phyloP scores from a whole-genome alignment of 2,797 vertebrate genomes.

The Sebastolobus altivelis region DNA sequence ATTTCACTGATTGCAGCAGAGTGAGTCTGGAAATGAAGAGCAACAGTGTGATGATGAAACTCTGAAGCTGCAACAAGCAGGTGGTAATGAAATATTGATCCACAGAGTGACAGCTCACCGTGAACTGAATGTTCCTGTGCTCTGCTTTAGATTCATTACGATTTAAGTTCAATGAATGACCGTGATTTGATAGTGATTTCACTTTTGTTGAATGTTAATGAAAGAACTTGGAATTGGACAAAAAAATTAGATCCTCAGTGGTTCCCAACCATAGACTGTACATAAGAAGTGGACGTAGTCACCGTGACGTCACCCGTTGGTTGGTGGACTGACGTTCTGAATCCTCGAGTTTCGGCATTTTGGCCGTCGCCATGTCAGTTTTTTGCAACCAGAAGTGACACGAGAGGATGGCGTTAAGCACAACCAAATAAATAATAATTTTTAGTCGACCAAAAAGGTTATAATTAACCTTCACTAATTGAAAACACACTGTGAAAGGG shows the following conservation, averaged over 20 bases:
- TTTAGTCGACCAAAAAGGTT: no score
- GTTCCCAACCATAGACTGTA: background rate
- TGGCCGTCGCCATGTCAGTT: no score
- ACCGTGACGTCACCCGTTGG: no score
- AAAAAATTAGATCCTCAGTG: background rate
- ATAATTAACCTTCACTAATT: no score
- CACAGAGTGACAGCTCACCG: conserved; percentile 3
- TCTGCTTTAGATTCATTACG: conserved; percentile 9
- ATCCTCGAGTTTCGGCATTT: no score
- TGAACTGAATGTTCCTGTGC: background rate
- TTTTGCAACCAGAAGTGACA: no score
- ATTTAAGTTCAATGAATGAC: background rate
- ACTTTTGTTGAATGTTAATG: background rate
- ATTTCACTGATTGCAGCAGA: conserved; percentile 19
- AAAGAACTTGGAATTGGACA: background rate
- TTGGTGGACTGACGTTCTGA: no score
- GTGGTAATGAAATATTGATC: conserved; percentile 78
- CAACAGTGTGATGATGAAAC: conserved; percentile 20
- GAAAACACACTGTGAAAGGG: no score
- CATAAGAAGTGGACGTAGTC: no score
- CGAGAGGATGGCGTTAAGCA: no score
- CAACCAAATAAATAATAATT: no score
- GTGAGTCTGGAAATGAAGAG: background rate
- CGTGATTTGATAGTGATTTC: background rate
- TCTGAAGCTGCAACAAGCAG: conserved; percentile 16